Percentiles rank a stretch among this genome's conserved stretches.
phyloP scores from a whole-genome alignment of 2,888 invertebrate species.

The Cerastis leucographa region DNA sequence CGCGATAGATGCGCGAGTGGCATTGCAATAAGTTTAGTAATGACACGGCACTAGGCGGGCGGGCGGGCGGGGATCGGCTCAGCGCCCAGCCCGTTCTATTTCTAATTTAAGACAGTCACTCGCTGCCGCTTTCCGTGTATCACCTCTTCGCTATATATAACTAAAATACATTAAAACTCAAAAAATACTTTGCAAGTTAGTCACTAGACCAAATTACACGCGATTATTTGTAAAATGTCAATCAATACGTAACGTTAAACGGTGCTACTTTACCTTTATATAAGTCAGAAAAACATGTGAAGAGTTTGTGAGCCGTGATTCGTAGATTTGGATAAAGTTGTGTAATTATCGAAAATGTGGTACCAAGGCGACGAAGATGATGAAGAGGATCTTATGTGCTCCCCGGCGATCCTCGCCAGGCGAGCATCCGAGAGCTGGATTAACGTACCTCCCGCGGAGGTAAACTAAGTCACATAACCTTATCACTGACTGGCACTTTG shows the following conservation, averaged over 20 bases:
- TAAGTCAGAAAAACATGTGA: slow-evolving; percentile 48
- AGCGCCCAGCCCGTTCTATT: slow-evolving; percentile 88
- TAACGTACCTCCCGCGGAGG: slow-evolving; percentile 96
- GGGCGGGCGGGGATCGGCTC: slow-evolving; percentile 66
- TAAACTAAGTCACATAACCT: slow-evolving; percentile 79
- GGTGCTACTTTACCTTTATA: slow-evolving; percentile 27
- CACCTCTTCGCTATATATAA: slow-evolving; percentile 86
- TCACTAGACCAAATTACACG: slow-evolving; percentile 41
- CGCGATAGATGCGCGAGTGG: slow-evolving; percentile 52
- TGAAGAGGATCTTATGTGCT: slow-evolving; percentile 96
- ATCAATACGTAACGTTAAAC: slow-evolving; percentile 29
- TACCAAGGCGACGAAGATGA: slow-evolving; percentile 95
- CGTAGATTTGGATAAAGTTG: slow-evolving; percentile 54
- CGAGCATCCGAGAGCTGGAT: slow-evolving; percentile 97
- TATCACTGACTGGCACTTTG: slow-evolving; percentile 31
- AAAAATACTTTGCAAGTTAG: slow-evolving; percentile 64
- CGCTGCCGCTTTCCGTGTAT: slow-evolving; percentile 88
- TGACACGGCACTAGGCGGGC: slow-evolving; percentile 60
- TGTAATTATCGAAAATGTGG: slow-evolving; percentile 91
- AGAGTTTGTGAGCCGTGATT: slow-evolving; percentile 54
- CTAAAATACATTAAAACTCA: slow-evolving; percentile 72
- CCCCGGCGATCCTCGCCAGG: slow-evolving; percentile 96
- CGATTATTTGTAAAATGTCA: slow-evolving; percentile 42
- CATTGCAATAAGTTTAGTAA: slow-evolving; percentile 66
- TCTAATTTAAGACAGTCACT: slow-evolving; percentile 90